Percentiles rank a stretch among this genome's conserved stretches.
These are phyloP conservation scores for Parasteatoda tepidariorum DNA, from an alignment of 1,140 invertebrate genomes.

Conservation along the genomic window DNA sequence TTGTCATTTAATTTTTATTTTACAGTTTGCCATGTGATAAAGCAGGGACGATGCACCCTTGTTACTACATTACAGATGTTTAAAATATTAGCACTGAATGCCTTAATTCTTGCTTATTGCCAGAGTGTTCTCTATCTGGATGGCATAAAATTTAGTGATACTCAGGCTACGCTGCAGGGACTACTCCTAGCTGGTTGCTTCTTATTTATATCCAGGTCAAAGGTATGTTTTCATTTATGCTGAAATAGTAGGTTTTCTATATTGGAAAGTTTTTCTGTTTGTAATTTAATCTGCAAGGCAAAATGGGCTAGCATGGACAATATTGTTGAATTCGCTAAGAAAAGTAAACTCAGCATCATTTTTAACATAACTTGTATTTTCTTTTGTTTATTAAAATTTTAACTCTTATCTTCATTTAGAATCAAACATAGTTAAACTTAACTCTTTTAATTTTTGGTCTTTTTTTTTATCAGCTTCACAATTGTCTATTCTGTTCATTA, in stretches of 20 bases:
- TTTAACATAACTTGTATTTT: too few species aligned
- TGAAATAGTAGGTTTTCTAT: too few species aligned
- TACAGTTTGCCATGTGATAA: slow-evolving; percentile 97
- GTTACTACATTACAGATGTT: slow-evolving; percentile 99
- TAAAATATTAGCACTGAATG: slow-evolving; percentile 99
- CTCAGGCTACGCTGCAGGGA: slow-evolving; percentile 91
- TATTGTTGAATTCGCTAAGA: background rate
- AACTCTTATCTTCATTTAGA: too few species aligned
- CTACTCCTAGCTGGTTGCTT: slow-evolving; percentile 95
- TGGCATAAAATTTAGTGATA: slow-evolving; percentile 97
- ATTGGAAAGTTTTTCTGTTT: too few species aligned
- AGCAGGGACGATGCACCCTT: slow-evolving; percentile 98
- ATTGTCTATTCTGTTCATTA: too few species aligned
- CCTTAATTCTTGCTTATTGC: slow-evolving; percentile 96
- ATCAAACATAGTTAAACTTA: too few species aligned
- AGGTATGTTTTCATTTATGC: slow-evolving; percentile 75
- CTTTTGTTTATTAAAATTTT: too few species aligned
- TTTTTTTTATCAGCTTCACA: too few species aligned
- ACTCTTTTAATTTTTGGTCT: too few species aligned
- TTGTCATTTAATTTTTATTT: too few species aligned
- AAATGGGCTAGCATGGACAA: background rate
- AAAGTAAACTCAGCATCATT: background rate
- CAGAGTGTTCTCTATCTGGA: slow-evolving; percentile 98
- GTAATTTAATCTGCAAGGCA: too few species aligned
- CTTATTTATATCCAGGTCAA: slow-evolving; percentile 97